Percentiles rank a stretch among this genome's conserved stretches.
These are phyloP conservation scores for Bucorvus abyssinicus DNA, from an alignment of 2,797 vertebrate species.

Conservation along the genomic window DNA sequence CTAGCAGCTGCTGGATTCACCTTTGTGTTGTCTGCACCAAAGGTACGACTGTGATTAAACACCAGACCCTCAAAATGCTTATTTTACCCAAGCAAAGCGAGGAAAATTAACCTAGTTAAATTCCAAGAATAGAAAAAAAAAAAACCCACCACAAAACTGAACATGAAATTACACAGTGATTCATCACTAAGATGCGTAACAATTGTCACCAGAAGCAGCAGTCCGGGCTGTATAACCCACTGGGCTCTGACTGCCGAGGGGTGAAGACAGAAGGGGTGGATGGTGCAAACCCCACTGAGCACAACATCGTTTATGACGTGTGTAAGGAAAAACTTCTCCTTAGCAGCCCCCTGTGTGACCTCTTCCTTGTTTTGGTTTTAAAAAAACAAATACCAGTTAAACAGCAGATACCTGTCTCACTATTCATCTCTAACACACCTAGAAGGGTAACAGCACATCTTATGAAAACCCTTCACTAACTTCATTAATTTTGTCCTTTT, in stretches of 20 bases:
- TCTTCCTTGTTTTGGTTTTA: not conserved
- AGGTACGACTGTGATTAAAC: not conserved
- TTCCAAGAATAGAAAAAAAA: not conserved
- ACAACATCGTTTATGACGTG: not conserved
- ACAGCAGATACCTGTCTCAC: too few species aligned
- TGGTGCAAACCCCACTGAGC: not conserved
- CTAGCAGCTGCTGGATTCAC: not conserved
- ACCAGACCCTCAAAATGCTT: not conserved
- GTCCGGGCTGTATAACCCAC: not conserved
- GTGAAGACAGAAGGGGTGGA: not conserved
- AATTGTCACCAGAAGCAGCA: not conserved
- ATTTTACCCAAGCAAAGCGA: not conserved
- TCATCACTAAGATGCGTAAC: not conserved
- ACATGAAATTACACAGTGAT: not conserved
- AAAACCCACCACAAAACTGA: too few species aligned
- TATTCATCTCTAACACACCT: not conserved
- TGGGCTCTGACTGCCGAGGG: not conserved
- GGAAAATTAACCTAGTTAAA: not conserved
- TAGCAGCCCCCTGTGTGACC: not conserved
- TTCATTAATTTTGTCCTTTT: not conserved
- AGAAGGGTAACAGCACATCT: not conserved
- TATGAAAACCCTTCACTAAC: not conserved
- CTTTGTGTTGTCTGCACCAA: not conserved
- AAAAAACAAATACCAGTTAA: not conserved
- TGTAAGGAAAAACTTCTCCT: not conserved